Evolutionary conservation across 2,797 vertebrate genomes (phyloP).

Genomic region (Myotis pilosus): DNA sequence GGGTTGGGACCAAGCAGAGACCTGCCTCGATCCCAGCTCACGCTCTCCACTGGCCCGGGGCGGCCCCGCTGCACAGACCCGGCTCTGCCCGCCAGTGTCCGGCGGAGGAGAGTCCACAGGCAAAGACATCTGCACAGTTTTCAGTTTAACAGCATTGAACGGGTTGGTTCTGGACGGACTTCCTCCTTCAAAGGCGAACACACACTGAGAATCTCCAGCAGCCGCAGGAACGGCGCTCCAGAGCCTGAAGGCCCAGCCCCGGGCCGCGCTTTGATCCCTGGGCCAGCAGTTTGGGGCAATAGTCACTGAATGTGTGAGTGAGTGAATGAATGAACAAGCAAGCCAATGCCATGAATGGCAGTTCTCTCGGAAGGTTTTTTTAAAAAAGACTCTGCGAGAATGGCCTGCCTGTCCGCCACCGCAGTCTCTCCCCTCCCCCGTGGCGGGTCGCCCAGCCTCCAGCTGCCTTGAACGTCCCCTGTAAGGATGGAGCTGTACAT

Average conservation of each 20-base stretch:
- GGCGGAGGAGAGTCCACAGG: accelerated
- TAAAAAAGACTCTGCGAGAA: accelerated
- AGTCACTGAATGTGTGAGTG: accelerated
- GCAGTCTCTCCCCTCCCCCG: not conserved
- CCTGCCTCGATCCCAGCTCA: not conserved
- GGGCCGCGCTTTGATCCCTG: not conserved
- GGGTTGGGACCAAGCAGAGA: not conserved
- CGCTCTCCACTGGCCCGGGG: accelerated
- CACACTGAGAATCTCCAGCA: not conserved
- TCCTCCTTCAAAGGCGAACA: not conserved
- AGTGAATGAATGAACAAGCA: not conserved
- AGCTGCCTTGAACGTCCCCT: not conserved
- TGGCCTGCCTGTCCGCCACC: accelerated
- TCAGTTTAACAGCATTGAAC: accelerated
- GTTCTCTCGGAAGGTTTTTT: not conserved
- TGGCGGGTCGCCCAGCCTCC: not conserved
- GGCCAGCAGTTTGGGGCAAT: not conserved
- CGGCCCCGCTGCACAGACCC: accelerated
- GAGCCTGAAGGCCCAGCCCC: not conserved
- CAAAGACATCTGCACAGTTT: accelerated
- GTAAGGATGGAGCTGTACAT: not conserved
- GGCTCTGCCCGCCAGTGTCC: accelerated
- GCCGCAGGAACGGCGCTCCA: accelerated
- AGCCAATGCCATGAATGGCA: accelerated
- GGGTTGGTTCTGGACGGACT: no score